phyloP scores from a whole-genome alignment of 2,888 invertebrate species.

The Philereme transversata region DNA sequence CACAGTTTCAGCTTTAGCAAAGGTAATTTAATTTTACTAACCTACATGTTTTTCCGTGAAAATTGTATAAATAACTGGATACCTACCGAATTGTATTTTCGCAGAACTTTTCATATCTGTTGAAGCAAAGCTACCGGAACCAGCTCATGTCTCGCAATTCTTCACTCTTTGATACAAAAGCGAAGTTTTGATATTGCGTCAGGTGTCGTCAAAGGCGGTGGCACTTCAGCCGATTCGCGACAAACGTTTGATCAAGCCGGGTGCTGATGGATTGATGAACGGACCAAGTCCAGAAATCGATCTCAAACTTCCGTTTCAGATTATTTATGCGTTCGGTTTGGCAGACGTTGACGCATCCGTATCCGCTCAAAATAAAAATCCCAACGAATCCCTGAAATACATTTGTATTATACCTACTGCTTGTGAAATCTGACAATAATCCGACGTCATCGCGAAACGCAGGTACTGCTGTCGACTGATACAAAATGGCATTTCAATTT shows the following conservation, averaged over 20 bases:
- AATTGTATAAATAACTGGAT: neutral
- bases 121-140: constrained; percentile 12
- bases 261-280: constrained; percentile 68
- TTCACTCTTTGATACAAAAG: constrained; percentile 33
- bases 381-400: constrained; percentile 38
- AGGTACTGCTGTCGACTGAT: constrained; percentile 28
- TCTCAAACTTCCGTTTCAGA: constrained; percentile 60
- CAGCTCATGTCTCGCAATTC: constrained; percentile 18
- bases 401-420: constrained; percentile 17
- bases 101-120: constrained; percentile 12
- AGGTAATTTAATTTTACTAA: neutral
- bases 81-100: constrained; percentile 5
- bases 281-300: constrained; percentile 58
- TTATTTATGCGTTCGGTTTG: constrained; percentile 62
- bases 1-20: too few species aligned
- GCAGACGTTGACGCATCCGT: constrained; percentile 58
- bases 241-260: constrained; percentile 69
- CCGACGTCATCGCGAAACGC: constrained; percentile 17
- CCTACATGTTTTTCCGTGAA: neutral
- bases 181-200: constrained; percentile 32
- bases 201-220: constrained; percentile 45
- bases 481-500: constrained; percentile 30
- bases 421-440: constrained; percentile 16
- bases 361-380: constrained; percentile 52
- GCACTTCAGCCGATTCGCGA: constrained; percentile 54